Base-by-base conservation (phyloP, 1,140 invertebrate species). In the Bombus huntii region DNA sequence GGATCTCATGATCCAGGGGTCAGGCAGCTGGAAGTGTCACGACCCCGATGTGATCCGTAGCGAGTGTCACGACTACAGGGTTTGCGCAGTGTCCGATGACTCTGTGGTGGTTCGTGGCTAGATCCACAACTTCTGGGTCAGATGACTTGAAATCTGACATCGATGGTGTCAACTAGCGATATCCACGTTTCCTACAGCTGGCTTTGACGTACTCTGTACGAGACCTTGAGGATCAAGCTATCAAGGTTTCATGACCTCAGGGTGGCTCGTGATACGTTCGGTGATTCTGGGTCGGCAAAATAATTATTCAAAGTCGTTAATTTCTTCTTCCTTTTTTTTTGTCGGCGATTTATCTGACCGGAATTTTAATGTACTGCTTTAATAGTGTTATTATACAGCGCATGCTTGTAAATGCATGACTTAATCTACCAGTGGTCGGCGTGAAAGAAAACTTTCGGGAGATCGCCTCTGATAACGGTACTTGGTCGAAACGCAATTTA, bases 381-480 rank as follows among this genome's bases (percentile, higher is more conserved):
- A 84, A 84, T 79, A 22, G 62, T 22, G 28, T 53, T 42, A 70
- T 66, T 53, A 37, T 62, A 39, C 72, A 44, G 42, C 8, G 42
- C 25, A 22, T 28, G 18, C 47, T 44, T 22, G n/a, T 15, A 37
- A 28, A 62, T 68, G 65, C 76, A 80, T 31, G 65, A 47, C 62
- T 84, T 62, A 80, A 84, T 84, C 53, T 18, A 13, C 34, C 12
- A 39, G 25, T 57, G 44, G 15, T 31, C 65, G n/a, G 6, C 81
- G 31, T 2, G 53, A 37, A 37, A 66, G 15, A 76, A 39, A 47
- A 65, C 44, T 42, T 68, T 68, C 44, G 73, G 73, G 39, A 31
- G 81, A 83, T 83, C 76, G n/a, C 3, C 65, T 1, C 0, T 53
- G 66, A 79, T 79, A 84, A 79, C 83, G 83, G 83, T 84, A 84